Conservation (phyloP, 2,888 invertebrate genomes). For the Drosophila merina region DNA sequence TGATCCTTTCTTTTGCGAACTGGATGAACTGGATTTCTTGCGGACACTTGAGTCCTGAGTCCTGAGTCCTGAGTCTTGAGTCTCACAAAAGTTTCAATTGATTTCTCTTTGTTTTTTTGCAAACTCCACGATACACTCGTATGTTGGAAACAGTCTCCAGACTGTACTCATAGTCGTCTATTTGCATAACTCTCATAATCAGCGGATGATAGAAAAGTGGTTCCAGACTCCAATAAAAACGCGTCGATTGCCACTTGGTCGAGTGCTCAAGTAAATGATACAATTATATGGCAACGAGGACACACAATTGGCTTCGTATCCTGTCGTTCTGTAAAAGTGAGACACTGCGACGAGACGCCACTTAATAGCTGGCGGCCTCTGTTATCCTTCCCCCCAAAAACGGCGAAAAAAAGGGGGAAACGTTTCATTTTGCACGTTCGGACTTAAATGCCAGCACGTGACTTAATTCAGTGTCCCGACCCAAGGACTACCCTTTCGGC, state of each 20-base stretch:
- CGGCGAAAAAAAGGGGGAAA: slow-evolving; percentile 46
- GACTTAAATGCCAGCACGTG: slow-evolving; percentile 83
- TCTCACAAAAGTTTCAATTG: neutral
- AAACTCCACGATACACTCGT: neutral
- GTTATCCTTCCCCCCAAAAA: slow-evolving; percentile 3
- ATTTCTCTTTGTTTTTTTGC: neutral
- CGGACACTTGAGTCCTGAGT: neutral
- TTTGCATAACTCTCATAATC: slow-evolving; percentile 3
- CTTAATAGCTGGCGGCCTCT: slow-evolving; percentile 31
- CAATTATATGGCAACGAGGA: slow-evolving; percentile 41
- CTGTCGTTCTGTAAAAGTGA: slow-evolving; percentile 10
- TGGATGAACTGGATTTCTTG: too few species aligned
- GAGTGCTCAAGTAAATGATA: slow-evolving; percentile 43
- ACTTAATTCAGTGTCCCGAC: slow-evolving; percentile 63
- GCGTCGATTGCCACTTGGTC: slow-evolving; percentile 45
- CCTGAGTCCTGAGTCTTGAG: neutral
- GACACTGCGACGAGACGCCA: slow-evolving; percentile 19
- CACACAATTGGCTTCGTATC: slow-evolving; percentile 32
- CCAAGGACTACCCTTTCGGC: slow-evolving; percentile 3
- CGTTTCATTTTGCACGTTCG: slow-evolving; percentile 81
- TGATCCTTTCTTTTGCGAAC: slow-evolving; percentile 2
- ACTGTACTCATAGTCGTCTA: neutral
- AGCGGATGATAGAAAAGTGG: neutral
- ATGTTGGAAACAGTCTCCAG: neutral
- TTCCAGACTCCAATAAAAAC: neutral